Evolutionary conservation across 2,888 invertebrate genomes (phyloP).

Genomic region (Sepiola atlantica): DNA sequence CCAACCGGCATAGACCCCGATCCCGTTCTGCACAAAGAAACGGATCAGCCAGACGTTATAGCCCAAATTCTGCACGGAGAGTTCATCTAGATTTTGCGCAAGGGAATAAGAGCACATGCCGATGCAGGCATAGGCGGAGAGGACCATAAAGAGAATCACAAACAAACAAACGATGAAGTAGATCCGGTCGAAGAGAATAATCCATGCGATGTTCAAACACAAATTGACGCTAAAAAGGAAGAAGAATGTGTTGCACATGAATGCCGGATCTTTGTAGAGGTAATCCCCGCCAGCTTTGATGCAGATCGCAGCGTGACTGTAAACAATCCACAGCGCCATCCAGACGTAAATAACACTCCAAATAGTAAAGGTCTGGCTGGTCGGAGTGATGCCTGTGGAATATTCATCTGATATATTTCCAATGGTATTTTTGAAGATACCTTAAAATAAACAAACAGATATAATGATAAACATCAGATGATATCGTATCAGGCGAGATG

Average conservation of each 20-base stretch:
- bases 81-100: conserved; percentile 54
- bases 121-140: conserved; percentile 50
- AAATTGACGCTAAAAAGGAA: conserved; percentile 59
- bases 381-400: conserved; percentile 66
- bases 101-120: conserved; percentile 57
- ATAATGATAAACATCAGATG: not conserved
- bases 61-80: conserved; percentile 51
- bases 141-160: conserved; percentile 54
- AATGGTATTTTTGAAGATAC: conserved; percentile 53
- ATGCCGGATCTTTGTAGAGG: conserved; percentile 61
- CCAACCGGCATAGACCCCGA: conserved; percentile 64
- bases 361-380: conserved; percentile 68
- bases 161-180: conserved; percentile 45
- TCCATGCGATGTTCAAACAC: conserved; percentile 65
- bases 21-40: conserved; percentile 61
- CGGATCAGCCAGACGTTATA: conserved; percentile 60
- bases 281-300: conserved; percentile 60
- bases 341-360: conserved; percentile 60
- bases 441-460: not conserved
- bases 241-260: conserved; percentile 62
- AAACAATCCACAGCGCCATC: conserved; percentile 59
- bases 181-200: conserved; percentile 59
- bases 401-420: conserved; percentile 64
- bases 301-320: conserved; percentile 59
- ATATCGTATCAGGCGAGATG: too few relatives aligned